Base-by-base conservation (phyloP, 2,888 invertebrate genomes). In the Hypomecis atomaria region DNA sequence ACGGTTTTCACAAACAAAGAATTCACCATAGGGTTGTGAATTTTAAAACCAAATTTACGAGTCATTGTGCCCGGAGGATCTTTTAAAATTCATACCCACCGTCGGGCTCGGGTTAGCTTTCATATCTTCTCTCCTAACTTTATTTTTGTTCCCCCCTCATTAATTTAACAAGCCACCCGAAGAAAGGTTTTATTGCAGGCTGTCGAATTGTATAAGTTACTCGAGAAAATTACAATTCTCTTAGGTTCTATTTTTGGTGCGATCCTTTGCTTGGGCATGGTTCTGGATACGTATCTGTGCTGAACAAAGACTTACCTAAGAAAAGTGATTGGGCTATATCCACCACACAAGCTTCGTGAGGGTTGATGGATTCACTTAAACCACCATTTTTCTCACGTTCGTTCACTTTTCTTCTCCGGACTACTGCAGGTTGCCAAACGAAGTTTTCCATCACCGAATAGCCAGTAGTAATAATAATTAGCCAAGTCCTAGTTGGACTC, bases 41-140 rank as follows among this genome's bases (percentile, higher is more conserved):
- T 74, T 73, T 72, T 70, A 70, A 66, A 73, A 69, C 56, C 37
- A 48, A 73, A 71, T 74, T 71, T 69, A 71, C 68, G 68, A 71
- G 70, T 70, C 71, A 69, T 66, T 69, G 66, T 70, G 58, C 64
- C 40, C 55, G 50, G 62, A 48, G 50, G 64, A 66, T 66, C 56
- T 70, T 74, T 68, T 66, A 73, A 72, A 67, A 73, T 72, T 72
- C 67, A 70, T 71, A 67, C 65, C 64, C 40, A 52, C 52, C 38
- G 40, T 54, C 55, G 47, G 52, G 61, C 65, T 49, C 53, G 64
- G 65, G 65, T 57, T 59, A 40, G 33, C 57, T 60, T 47, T 61
- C 65, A 62, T 64, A 64, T 66, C 52, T 66, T 65, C 59, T 33
- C 61, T 52, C 23, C 62, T 74, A 67, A 70, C 67, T 64, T 66